A percentile compares a stretch with the other conserved stretches of the same genome.
phyloP scores from a whole-genome alignment of 92 coral and sea anemone genomes.

The Zoanthus gigantus region DNA sequence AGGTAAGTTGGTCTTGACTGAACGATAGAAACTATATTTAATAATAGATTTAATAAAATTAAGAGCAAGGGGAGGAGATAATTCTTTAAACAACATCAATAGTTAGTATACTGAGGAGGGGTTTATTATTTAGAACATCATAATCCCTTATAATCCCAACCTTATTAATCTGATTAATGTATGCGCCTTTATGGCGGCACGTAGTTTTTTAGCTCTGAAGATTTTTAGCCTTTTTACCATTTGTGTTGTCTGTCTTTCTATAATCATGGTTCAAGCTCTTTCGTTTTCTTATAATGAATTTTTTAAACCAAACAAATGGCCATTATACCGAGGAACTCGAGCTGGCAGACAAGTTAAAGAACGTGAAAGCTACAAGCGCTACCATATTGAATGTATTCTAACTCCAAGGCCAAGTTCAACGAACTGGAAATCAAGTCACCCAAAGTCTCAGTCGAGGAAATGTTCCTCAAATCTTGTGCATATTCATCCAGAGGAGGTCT shows the following conservation, averaged over 20 bases:
- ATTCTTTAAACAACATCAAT: neutral
- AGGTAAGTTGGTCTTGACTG: no score
- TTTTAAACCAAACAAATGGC: constrained; percentile 23
- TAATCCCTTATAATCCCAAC: neutral
- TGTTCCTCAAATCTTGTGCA: constrained; percentile 16
- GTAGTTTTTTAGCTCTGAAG: no score
- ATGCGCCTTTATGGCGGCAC: no score
- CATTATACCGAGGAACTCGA: constrained; percentile 32
- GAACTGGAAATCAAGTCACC: constrained; percentile 1
- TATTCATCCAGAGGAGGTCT: constrained; percentile 24
- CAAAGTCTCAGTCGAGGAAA: constrained; percentile 16
- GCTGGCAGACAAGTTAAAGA: constrained; percentile 43
- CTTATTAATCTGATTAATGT: neutral
- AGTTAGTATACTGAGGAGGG: neutral
- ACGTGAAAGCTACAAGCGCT: constrained; percentile 46
- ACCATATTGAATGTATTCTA: constrained; percentile 16
- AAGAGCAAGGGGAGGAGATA: neutral
- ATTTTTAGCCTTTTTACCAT: neutral
- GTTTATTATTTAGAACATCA: neutral
- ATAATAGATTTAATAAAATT: neutral
- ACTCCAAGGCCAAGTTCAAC: constrained; percentile 31
- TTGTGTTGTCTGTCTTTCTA: neutral
- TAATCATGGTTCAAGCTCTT: constrained; percentile 32
- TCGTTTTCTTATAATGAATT: neutral
- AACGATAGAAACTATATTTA: no score